phyloP scores from a whole-genome alignment of 2,113 vertebrate genomes.

The Falcunculus frontatus region DNA sequence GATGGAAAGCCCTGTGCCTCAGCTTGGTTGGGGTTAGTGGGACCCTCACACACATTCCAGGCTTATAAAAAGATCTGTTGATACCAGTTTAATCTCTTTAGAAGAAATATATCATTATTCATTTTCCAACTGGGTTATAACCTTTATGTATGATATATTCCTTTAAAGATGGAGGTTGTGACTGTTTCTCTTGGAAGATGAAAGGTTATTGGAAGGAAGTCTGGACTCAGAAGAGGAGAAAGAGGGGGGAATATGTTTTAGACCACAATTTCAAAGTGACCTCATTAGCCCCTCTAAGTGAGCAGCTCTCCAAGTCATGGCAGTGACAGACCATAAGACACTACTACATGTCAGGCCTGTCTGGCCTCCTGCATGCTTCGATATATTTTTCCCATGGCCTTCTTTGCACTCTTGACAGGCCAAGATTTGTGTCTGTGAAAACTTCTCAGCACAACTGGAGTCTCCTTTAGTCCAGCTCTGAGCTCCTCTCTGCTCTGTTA shows the following conservation, averaged over 20 bases:
- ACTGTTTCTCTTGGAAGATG: constrained; percentile 24
- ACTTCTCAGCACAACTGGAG: neutral
- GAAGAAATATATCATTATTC: neutral
- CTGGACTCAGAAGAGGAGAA: neutral
- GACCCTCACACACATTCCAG: neutral
- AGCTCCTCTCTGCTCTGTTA: neutral
- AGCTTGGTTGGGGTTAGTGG: neutral
- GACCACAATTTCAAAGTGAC: neutral
- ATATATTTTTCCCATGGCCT: neutral
- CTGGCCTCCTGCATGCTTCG: neutral
- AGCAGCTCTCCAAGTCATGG: neutral
- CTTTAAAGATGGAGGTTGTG: neutral
- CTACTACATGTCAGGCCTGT: neutral
- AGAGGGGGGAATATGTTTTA: neutral
- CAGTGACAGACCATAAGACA: neutral
- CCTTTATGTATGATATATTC: neutral
- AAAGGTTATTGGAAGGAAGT: constrained; percentile 14
- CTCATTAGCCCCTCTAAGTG: neutral
- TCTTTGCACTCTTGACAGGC: neutral
- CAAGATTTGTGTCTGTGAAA: neutral
- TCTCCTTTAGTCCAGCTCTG: neutral
- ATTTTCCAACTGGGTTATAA: neutral
- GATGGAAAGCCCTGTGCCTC: neutral
- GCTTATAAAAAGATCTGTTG: neutral
- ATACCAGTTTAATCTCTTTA: neutral